These are phyloP conservation scores for Scaptomyza caliginosa DNA, from an alignment of 2,888 invertebrate species.

Conservation along the genomic window DNA sequence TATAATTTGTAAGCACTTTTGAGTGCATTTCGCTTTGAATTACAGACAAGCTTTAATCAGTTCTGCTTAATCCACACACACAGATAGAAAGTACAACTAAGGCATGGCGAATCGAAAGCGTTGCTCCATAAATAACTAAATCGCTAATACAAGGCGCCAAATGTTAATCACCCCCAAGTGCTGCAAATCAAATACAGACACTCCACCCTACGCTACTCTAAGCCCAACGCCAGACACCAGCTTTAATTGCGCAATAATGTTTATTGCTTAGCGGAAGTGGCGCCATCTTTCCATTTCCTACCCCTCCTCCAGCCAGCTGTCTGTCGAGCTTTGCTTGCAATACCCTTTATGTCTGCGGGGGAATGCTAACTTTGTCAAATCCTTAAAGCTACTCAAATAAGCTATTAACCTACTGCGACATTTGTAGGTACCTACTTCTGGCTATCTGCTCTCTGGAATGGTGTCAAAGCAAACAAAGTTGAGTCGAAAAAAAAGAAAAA, in stretches of 20 bases:
- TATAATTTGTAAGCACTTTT: background rate
- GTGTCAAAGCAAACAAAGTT: background rate
- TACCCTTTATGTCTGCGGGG: slow-evolving; percentile 16
- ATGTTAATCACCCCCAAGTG: slow-evolving; percentile 64
- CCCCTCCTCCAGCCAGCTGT: slow-evolving; percentile 14
- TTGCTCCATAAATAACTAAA: slow-evolving; percentile 54
- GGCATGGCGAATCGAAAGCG: slow-evolving; percentile 31
- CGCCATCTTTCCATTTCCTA: slow-evolving; percentile 62
- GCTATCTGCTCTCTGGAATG: background rate
- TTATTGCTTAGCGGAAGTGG: slow-evolving; percentile 75
- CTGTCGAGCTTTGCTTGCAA: slow-evolving; percentile 13
- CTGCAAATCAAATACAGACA: slow-evolving; percentile 65
- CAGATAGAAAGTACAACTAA: slow-evolving; percentile 43
- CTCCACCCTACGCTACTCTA: background rate
- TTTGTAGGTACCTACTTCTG: background rate
- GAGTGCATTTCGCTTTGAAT: background rate
- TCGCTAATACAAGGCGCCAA: slow-evolving; percentile 42
- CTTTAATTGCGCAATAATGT: slow-evolving; percentile 80
- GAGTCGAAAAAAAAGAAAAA: background rate
- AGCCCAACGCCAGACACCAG: slow-evolving; percentile 57
- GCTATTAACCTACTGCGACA: background rate
- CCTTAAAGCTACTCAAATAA: slow-evolving; percentile 16
- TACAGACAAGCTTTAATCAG: too few species aligned
- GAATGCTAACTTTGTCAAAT: slow-evolving; percentile 13
- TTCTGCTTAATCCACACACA: background rate